Evolutionary conservation across 2,797 vertebrate genomes (phyloP).

Genomic region (Leucoraja ocellata): DNA sequence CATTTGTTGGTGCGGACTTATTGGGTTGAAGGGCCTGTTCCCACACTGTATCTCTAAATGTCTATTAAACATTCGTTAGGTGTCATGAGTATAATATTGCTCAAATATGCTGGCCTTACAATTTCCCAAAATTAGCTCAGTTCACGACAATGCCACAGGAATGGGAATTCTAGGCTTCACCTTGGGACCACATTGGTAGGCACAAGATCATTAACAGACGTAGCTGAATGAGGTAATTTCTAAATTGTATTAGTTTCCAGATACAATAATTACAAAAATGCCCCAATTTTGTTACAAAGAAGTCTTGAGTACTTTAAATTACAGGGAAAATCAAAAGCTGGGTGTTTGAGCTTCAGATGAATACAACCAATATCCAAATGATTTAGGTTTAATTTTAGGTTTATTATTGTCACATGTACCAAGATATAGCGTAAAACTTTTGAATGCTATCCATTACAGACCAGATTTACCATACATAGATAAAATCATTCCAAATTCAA

Average conservation of each 20-base stretch:
- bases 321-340: not conserved
- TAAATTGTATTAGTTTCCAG: not conserved
- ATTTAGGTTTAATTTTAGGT: too few species aligned
- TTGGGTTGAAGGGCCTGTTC: too few species aligned
- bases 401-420: too few species aligned
- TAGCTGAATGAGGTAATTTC: not conserved
- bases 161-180: not conserved
- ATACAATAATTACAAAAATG: not conserved
- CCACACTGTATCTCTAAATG: too few species aligned
- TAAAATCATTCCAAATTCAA: too few species aligned
- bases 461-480: too few species aligned
- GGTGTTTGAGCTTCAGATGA: too few species aligned
- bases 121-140: not conserved
- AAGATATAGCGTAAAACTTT: too few species aligned
- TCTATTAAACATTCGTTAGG: not conserved
- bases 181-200: not conserved
- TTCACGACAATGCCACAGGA: not conserved
- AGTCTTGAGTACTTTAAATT: not conserved
- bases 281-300: not conserved
- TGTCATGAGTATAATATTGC: not conserved
- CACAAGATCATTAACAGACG: not conserved
- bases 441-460: too few species aligned
- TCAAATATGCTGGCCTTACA: not conserved
- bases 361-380: too few species aligned
- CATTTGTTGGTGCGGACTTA: too few species aligned